Percentiles rank a stretch among this genome's conserved stretches.
Evolutionary conservation across 1,140 invertebrate genomes (phyloP).

Genomic region (Penaeus japonicus): DNA sequence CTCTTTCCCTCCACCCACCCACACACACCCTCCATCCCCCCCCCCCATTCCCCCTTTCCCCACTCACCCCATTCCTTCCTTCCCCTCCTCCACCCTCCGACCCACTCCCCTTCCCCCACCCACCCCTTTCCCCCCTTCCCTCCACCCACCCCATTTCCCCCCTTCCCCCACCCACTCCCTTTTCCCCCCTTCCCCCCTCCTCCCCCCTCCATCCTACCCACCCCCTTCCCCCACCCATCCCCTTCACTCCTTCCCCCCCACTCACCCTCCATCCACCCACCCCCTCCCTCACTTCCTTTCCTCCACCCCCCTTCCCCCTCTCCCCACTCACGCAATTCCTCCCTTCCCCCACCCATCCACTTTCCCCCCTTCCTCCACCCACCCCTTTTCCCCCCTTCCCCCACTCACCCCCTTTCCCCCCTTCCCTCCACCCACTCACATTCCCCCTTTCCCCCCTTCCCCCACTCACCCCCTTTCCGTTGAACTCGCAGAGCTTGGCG

Average conservation of each 20-base stretch:
- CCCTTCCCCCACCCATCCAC: neutral
- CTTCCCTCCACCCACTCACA: neutral
- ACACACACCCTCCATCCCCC: too few species aligned
- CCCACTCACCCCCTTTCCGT: constrained; percentile 66
- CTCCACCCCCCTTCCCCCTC: neutral
- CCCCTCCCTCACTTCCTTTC: too few species aligned
- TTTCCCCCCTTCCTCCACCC: neutral
- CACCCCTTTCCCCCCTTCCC: neutral
- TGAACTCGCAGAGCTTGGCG: constrained; percentile 78
- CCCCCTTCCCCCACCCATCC: neutral
- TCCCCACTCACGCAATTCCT: neutral
- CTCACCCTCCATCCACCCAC: too few species aligned
- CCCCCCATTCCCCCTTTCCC: too few species aligned
- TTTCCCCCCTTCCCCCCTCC: too few species aligned
- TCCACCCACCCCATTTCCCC: too few species aligned
- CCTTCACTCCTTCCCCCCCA: neutral
- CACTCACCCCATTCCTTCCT: neutral
- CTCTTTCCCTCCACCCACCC: neutral
- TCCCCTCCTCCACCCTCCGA: too few species aligned
- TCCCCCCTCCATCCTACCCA: neutral
- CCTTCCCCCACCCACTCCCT: neutral
- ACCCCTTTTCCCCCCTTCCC: neutral
- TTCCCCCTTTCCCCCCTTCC: neutral
- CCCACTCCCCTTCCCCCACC: too few species aligned
- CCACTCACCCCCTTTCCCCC: neutral